phyloP scores from a whole-genome alignment of 2,888 invertebrate genomes.

The Fragum whitleyi region DNA sequence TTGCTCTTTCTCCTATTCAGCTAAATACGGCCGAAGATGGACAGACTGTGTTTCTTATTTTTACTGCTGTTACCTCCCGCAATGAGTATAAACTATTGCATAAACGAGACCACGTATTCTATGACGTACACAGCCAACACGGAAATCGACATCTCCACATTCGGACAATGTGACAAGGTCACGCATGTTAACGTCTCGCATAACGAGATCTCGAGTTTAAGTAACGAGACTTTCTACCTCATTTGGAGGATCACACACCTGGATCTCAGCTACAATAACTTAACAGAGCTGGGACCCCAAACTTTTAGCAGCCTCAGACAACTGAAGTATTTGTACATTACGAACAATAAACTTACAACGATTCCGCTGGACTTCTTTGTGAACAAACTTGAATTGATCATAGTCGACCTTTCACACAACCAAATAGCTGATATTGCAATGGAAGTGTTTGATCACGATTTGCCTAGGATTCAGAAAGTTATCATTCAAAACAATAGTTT shows the following conservation, averaged over 20 bases:
- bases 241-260: constrained; percentile 35
- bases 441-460: constrained; percentile 37
- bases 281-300: constrained; percentile 4
- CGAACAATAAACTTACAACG: constrained; percentile 32
- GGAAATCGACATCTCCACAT: not conserved
- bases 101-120: not conserved
- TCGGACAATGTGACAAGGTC: not conserved
- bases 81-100: not conserved
- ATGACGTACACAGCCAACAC: constrained; percentile 13
- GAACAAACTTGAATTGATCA: constrained; percentile 17
- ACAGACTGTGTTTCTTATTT: not conserved
- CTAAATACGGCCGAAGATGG: not conserved
- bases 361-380: constrained; percentile 36
- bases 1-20: too few species aligned
- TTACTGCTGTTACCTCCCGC: not conserved
- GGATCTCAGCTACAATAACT: constrained; percentile 36
- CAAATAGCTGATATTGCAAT: constrained; percentile 34
- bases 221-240: constrained; percentile 30
- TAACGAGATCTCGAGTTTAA: constrained; percentile 28
- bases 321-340: constrained; percentile 25
- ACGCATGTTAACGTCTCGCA: constrained; percentile 30
- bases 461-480: constrained; percentile 1
- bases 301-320: constrained; percentile 15
- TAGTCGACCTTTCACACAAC: constrained; percentile 37
- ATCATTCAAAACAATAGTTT: constrained; percentile 31